These are phyloP conservation scores for Heliconius himera DNA, from an alignment of 1,140 invertebrate species.

Conservation along the genomic window DNA sequence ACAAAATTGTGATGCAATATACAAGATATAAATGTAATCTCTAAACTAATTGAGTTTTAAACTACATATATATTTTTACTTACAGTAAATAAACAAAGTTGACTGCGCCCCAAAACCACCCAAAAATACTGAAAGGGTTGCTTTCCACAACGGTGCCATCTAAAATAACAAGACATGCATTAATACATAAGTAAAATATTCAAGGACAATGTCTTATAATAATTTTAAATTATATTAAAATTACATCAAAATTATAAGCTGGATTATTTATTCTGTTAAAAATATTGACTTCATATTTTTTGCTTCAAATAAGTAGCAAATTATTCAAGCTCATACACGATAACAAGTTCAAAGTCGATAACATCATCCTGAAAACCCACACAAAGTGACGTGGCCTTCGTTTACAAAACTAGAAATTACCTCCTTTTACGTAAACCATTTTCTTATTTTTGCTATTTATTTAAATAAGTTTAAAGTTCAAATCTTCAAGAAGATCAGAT, in stretches of 20 bases:
- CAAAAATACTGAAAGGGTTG: conserved; percentile 58
- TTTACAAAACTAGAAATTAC: conserved; percentile 33
- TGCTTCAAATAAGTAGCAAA: neutral
- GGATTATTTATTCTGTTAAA: neutral
- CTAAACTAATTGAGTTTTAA: neutral
- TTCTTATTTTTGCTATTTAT: conserved; percentile 1
- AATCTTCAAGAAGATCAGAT: neutral
- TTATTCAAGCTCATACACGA: neutral
- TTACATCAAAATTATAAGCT: neutral
- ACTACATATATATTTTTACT: conserved; percentile 38
- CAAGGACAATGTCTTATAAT: neutral
- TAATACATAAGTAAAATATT: conserved; percentile 12
- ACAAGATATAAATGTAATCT: no score
- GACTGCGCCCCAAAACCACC: conserved; percentile 65
- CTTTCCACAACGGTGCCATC: conserved; percentile 64
- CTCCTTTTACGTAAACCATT: conserved; percentile 61
- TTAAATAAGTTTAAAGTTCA: neutral
- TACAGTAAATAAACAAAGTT: conserved; percentile 70
- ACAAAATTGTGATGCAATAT: no score
- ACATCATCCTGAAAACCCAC: conserved; percentile 15
- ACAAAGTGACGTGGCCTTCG: conserved; percentile 55
- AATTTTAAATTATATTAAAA: neutral
- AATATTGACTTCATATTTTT: neutral
- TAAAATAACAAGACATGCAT: conserved; percentile 39
- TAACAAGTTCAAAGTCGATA: conserved; percentile 1